Conservation (phyloP, 2,113 vertebrate genomes). For the Mesocricetus auratus region DNA sequence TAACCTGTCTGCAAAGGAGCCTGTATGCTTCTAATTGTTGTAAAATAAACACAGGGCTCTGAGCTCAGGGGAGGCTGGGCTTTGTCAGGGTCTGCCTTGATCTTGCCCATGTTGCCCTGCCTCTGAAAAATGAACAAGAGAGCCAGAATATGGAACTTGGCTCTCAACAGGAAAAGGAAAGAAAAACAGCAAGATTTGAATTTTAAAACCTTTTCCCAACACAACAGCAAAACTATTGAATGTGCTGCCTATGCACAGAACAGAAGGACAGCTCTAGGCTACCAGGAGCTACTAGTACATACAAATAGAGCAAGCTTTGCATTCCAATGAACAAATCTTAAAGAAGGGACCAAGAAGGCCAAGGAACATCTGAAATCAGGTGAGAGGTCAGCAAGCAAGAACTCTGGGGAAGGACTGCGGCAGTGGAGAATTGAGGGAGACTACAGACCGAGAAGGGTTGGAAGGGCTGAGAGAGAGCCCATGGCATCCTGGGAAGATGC, state of each 20-base stretch:
- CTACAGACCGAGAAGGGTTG: no score
- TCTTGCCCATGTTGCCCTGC: neutral
- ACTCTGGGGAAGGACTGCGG: neutral
- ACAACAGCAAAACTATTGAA: neutral
- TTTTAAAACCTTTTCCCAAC: slow-evolving; percentile 29
- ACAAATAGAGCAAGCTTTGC: neutral
- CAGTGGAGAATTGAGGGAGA: neutral
- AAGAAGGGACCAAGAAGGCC: neutral
- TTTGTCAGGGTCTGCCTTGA: slow-evolving; percentile 70
- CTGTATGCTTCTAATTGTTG: slow-evolving; percentile 65
- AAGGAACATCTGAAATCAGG: accelerated
- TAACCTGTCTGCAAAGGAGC: slow-evolving; percentile 77
- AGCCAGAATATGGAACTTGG: slow-evolving; percentile 32
- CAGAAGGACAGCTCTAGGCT: neutral
- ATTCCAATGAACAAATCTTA: neutral
- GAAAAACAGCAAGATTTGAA: neutral
- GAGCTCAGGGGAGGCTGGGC: slow-evolving; percentile 64
- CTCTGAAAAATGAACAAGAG: slow-evolving; percentile 69
- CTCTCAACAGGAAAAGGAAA: neutral
- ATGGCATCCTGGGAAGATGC: neutral
- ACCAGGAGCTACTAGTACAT: accelerated
- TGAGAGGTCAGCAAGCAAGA: neutral
- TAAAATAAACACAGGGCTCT: slow-evolving; percentile 77
- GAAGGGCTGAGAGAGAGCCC: neutral
- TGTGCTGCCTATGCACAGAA: neutral